A percentile compares a stretch with the other conserved stretches of the same genome.
phyloP scores from a whole-genome alignment of 2,113 vertebrate genomes.

The Rhea americana region DNA sequence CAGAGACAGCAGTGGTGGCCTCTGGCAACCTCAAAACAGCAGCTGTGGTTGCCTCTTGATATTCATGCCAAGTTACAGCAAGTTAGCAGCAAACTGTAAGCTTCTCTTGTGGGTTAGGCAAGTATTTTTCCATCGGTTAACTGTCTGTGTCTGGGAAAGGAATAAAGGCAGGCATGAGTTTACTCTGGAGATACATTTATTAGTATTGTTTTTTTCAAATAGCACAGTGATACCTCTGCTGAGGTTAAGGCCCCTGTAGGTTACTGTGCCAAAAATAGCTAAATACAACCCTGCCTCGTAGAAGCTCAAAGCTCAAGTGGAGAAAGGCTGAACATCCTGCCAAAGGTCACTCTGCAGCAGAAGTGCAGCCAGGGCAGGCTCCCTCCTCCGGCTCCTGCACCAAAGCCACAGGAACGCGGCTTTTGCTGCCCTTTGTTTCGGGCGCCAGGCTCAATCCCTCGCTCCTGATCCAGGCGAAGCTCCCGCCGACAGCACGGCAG shows the following conservation, averaged over 20 bases:
- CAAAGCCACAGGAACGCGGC: neutral
- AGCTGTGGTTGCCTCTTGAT: slow-evolving; percentile 5
- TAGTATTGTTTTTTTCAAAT: neutral
- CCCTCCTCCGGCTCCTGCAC: neutral
- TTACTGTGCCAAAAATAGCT: neutral
- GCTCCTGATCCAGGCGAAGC: neutral
- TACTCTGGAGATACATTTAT: neutral
- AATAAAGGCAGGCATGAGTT: neutral
- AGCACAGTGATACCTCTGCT: neutral
- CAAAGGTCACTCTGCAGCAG: slow-evolving; percentile 15
- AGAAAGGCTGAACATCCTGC: neutral
- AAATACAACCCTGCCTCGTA: neutral
- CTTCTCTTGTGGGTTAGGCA: neutral
- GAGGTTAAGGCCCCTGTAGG: neutral
- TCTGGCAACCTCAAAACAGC: slow-evolving; percentile 26
- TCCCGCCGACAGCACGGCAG: neutral
- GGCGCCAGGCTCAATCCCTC: neutral
- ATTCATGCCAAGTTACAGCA: slow-evolving; percentile 9
- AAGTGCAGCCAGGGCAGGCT: neutral
- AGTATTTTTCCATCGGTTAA: slow-evolving; percentile 21
- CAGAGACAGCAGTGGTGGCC: neutral
- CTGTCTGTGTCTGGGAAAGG: neutral
- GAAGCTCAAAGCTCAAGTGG: neutral
- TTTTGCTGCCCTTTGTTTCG: neutral
- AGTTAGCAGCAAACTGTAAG: neutral